Base-by-base conservation (phyloP, 1,140 invertebrate species). In the Solenopsis fugax region DNA sequence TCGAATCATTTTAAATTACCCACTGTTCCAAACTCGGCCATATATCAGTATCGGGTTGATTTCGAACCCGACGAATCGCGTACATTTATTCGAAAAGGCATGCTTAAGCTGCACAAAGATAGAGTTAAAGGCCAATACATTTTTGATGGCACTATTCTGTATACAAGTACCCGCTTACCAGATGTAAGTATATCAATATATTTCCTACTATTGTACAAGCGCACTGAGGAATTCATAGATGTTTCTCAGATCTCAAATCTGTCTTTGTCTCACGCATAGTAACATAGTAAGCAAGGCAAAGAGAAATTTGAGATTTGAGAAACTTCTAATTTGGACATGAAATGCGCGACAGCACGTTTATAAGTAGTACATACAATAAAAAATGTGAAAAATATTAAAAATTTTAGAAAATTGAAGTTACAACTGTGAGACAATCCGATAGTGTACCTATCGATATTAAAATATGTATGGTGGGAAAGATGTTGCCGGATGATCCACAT, bases 41-140 rank as follows among this genome's bases (percentile, higher is more conserved):
- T 99, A 0, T 97, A 97, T 86, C 97, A 98, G 87, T 99, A 99
- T 93, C 96, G 97, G 86, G 98, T 99, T 0, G 97, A 97, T 90
- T 97, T 98, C 90, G 92, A 93, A 0, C 98, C 98, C 0, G 96
- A 97, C 3, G 97, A 98, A 89, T 97, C 98, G 62, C 94, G 96
- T 34, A 97, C 96, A 1, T 76, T 85, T 1, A 93, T 97, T 4
- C 95, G 97, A 13, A 97, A 97, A 92, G 95, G 91, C 0, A 92
- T 98, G 1, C 72, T 98, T 3, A 90, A 94, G 18, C 78, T 95
- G 5, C 97, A 98, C 86, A 93, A 92, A 52, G 94, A 96, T 1
- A 93, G 82, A 1, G 87, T 97, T 4, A n/a, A n/a, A n/a, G 96
- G 96, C 1, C 94, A 92, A 34, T 95, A 96, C 71, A 93, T 96